phyloP scores from a whole-genome alignment of 2,888 invertebrate genomes.

The Carcina quercana region DNA sequence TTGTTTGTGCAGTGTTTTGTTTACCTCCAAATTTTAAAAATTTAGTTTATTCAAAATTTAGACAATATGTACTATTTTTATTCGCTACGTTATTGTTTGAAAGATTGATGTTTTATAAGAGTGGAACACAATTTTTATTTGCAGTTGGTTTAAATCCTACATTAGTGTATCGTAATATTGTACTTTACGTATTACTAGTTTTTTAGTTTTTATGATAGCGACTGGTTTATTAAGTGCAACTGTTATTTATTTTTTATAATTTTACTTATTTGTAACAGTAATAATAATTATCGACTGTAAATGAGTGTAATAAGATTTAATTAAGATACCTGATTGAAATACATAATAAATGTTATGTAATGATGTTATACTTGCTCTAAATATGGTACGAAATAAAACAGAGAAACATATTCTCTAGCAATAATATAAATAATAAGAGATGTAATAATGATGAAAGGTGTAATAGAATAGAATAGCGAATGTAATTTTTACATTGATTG shows the following conservation, averaged over 20 bases:
- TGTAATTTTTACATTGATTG: no score
- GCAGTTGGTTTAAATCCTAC: constrained; percentile 32
- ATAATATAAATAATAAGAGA: no score
- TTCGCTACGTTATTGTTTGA: constrained; percentile 40
- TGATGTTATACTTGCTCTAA: no score
- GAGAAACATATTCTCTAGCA: no score
- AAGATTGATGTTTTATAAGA: constrained; percentile 24
- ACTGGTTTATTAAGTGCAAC: constrained; percentile 40
- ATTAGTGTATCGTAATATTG: constrained; percentile 31
- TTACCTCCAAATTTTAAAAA: constrained; percentile 70
- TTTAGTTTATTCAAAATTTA: constrained; percentile 42
- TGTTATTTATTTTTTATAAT: constrained; percentile 71
- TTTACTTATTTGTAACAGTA: constrained; percentile 3
- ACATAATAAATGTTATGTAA: no score
- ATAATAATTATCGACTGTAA: neutral
- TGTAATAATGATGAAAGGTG: no score
- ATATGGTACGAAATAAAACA: no score
- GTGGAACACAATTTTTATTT: constrained; percentile 31
- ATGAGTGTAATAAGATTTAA: neutral
- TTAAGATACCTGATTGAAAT: no score
- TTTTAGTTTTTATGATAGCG: constrained; percentile 32
- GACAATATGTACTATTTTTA: constrained; percentile 30
- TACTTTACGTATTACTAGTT: constrained; percentile 11
- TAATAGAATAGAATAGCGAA: no score
- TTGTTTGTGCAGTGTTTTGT: constrained; percentile 75